Conservation (phyloP, 2,888 invertebrate genomes). For the Megastigmus dorsalis region DNA sequence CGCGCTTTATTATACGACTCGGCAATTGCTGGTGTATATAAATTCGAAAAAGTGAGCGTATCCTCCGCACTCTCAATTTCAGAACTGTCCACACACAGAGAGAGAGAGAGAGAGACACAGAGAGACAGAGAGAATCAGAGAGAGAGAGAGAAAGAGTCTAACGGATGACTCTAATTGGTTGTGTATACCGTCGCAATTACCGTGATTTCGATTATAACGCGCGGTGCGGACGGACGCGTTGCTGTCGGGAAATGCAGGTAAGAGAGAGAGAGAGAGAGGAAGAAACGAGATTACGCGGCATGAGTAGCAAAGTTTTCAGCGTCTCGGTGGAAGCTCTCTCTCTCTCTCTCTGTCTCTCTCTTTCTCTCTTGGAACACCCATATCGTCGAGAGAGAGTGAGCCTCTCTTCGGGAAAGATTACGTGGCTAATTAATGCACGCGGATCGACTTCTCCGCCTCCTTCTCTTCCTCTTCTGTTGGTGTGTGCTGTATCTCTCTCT, state of each 20-base stretch:
- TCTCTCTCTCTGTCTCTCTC: constrained; percentile 6
- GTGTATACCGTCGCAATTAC: constrained; percentile 28
- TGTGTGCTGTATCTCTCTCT: too few relatives aligned
- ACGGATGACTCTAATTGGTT: constrained; percentile 51
- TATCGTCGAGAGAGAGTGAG: constrained; percentile 58
- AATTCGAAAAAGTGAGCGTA: constrained; percentile 27
- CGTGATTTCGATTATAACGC: constrained; percentile 52
- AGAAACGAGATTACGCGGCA: constrained; percentile 62
- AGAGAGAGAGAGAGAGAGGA: constrained; percentile 14
- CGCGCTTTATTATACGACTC: constrained; percentile 6
- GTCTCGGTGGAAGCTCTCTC: too few relatives aligned
- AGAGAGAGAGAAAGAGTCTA: too few relatives aligned
- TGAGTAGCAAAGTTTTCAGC: constrained; percentile 65
- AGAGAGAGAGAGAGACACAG: too few relatives aligned
- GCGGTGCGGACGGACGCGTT: not conserved
- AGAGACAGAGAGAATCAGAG: too few relatives aligned
- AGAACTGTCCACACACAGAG: constrained; percentile 23
- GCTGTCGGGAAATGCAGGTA: constrained; percentile 23
- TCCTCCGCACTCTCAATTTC: not conserved
- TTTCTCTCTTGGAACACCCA: constrained; percentile 61
- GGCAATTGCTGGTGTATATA: constrained; percentile 35
- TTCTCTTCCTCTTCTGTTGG: constrained; percentile 5
- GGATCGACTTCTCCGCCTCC: constrained; percentile 37
- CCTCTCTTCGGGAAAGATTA: constrained; percentile 52
- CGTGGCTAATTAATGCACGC: constrained; percentile 56